Evolutionary conservation across 1,140 invertebrate species (phyloP).

Genomic region (Eriosoma lanigerum): DNA sequence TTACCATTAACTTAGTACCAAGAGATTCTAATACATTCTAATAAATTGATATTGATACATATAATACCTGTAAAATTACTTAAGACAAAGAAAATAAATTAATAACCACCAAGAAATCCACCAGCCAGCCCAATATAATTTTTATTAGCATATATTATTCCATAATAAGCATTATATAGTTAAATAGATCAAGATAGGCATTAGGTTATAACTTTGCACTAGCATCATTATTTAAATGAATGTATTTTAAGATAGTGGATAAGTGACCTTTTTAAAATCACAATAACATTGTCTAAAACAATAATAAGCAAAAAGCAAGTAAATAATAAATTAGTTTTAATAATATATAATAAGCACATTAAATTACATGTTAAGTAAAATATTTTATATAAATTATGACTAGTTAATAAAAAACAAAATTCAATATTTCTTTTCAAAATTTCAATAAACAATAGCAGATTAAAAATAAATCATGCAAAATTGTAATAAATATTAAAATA

Average conservation of each 20-base stretch:
- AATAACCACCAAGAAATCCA: background rate
- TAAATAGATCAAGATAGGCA: conserved; percentile 15
- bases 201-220: background rate
- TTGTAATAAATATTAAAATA: background rate
- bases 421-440: no score
- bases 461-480: background rate
- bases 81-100: background rate
- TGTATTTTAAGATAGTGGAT: background rate
- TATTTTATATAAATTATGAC: conserved; percentile 16
- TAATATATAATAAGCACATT: background rate
- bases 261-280: no score
- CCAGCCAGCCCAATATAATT: background rate
- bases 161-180: background rate
- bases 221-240: background rate
- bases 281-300: background rate
- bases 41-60: background rate
- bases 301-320: conserved; percentile 13
- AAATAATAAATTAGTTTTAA: conserved; percentile 14
- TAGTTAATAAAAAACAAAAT: background rate
- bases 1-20: background rate
- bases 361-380: background rate
- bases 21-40: background rate
- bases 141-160: no score
- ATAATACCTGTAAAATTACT: conserved; percentile 26
- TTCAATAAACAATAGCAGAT: background rate